Percentiles rank a stretch among this genome's conserved stretches.
Conservation (phyloP, 2,797 vertebrate genomes). For the Clarias laeviceps region DNA sequence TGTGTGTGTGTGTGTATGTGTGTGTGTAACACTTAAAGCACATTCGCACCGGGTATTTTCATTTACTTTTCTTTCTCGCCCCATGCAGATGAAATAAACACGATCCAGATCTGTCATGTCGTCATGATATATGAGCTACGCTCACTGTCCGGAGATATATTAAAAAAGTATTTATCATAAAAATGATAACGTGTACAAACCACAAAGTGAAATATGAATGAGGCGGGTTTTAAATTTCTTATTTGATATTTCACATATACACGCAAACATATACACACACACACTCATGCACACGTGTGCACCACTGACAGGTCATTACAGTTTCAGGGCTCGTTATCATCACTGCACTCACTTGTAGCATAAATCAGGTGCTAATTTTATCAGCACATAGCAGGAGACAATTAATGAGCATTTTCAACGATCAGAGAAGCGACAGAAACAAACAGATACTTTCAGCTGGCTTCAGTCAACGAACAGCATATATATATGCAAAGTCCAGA, state of each 20-base stretch:
- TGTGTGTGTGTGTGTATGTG: conserved; percentile 5
- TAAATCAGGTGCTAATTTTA: conserved; percentile 9
- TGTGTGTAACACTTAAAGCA: neutral
- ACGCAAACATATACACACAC: neutral
- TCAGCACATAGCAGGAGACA: conserved; percentile 6
- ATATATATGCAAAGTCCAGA: no score
- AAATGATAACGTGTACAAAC: conserved; percentile 3
- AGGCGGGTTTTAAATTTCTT: neutral
- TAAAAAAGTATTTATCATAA: neutral
- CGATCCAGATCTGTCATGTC: neutral
- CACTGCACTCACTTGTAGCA: neutral
- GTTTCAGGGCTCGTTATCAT: neutral
- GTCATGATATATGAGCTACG: neutral
- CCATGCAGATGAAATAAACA: conserved; percentile 15
- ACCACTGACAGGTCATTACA: conserved; percentile 10
- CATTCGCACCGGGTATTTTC: neutral
- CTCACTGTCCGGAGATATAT: neutral
- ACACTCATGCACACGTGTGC: neutral
- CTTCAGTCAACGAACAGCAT: neutral
- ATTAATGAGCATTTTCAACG: neutral
- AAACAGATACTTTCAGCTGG: neutral
- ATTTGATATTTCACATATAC: neutral
- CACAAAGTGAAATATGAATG: neutral
- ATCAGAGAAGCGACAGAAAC: neutral
- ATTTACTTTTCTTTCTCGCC: neutral